phyloP scores from a whole-genome alignment of 2,797 vertebrate genomes.

The Limosa lapponica region DNA sequence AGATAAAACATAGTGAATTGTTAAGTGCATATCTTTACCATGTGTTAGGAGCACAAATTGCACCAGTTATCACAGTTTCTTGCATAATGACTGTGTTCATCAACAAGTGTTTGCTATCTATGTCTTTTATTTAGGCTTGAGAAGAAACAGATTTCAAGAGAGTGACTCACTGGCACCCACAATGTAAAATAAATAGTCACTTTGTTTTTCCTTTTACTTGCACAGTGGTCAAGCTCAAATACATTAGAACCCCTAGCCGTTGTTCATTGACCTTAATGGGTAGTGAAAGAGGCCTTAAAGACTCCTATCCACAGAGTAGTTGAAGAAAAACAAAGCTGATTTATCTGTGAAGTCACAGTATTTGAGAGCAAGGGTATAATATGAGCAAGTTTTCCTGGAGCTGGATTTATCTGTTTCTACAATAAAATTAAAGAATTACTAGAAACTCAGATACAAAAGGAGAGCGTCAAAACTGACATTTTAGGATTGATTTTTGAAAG shows the following conservation, averaged over 20 bases:
- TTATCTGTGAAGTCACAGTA: background rate
- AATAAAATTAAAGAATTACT: background rate
- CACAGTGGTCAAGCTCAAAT: background rate
- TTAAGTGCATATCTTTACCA: background rate
- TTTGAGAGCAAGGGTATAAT: background rate
- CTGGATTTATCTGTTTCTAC: background rate
- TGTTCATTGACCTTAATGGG: background rate
- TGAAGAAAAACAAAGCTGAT: background rate
- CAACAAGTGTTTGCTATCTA: background rate
- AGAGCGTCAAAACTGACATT: background rate
- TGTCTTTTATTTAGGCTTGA: background rate
- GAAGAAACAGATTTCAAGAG: background rate
- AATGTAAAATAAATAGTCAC: background rate
- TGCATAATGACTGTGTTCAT: background rate
- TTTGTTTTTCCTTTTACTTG: background rate
- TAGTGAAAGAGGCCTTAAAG: background rate
- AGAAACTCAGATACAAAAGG: background rate
- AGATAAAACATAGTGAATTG: background rate
- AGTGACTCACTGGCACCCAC: background rate
- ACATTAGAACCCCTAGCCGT: background rate
- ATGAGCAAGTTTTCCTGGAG: background rate
- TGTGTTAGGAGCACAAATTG: background rate
- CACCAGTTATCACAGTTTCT: background rate
- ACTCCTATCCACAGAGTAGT: background rate
- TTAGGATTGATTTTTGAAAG: background rate